Base-by-base conservation (phyloP, 1,140 invertebrate species). In the Planococcus citri region DNA sequence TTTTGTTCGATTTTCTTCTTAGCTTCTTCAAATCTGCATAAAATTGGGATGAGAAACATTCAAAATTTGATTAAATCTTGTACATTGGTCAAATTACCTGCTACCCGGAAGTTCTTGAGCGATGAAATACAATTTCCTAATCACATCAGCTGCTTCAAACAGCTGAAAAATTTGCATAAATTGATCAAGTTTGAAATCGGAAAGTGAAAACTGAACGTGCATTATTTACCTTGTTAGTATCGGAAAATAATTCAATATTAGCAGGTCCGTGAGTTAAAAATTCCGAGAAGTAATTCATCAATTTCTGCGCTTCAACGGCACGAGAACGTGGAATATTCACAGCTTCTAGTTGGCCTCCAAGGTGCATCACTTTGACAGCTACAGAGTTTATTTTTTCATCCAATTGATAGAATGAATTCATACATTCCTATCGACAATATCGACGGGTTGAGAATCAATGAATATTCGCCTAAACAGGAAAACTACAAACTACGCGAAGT, bases 331-430 rank as follows among this genome's bases (percentile, higher is more conserved):
- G 96, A 0, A 90, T 94, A 79, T 98, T 95, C 0, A 98, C 94
- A 75, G 92, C 95, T 78, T 98, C 95, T 27, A 99, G 79, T 76
- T 98, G 96, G 79, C 98, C 95, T 0, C 96, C 96, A 17, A 99
- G 83, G 82, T 98, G 95, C 68, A 98, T 86, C 20, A 98, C 96
- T 81, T 97, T 95, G 0, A 94, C 95, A 0, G 95, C 95, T 61
- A 98, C 95, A 75, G 89, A 88, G 76, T 97, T 97, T 73, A 99
- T 97, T 77, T 95, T 88, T 76, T 94, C 92, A 80, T 98, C 95
- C 25, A 98, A 78, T 73, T 94, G 88, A 81, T 95, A 90, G 79
- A 96, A 97, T 74, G 90, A 87, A 72, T 87, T 86, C 69, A 94
- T 90, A 68, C 92, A 88, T 73, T 85, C 83, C 86, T 90, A 78